Evolutionary conservation across 2,113 vertebrate species (phyloP), one percentile per base, ranked within the genome.

Genomic region (Pangasianodon gigas): DNA sequence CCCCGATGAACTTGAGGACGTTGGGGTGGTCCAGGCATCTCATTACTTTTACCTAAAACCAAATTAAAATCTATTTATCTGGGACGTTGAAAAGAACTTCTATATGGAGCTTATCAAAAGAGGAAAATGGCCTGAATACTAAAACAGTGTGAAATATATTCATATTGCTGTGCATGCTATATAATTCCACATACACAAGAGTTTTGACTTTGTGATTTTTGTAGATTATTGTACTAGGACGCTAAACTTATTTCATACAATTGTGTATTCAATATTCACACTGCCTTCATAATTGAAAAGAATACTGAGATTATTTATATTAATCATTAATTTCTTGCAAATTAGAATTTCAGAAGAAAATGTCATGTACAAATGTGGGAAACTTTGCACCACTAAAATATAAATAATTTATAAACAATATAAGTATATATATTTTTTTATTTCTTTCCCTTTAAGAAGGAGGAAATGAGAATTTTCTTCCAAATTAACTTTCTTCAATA

Each of bases 1-100:
- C 98, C 0, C 98, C 98, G 0, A 99, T 99, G 93, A 99, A 99
- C 95, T 95, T 97, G 84, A 99, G 97, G 89, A 99, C 98, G 0
- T 99, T 99, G 16, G 98, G 98, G 89, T 99, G 98, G 85, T 99
- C 98, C 90, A 99, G 93, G 89, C 98, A 99, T 6, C 98, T 96
- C 98, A 99, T 99, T 89, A 99, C 98, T 93, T 99, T 99, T 88
- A 99, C 98, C 98, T 99, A 93, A 52, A 0, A 26, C 4, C 54
- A 84, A 44, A 60, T 56, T 32, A 58, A 60, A 54, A 26, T 60
- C 32, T 3, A 4, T 60, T 60, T 44, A 44, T 60, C 82, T 60
- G 56, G 10, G 10, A 26, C 9, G 4, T 48, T 8, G 0, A 81
- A 32, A n/a, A 9, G 0, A 81, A 18, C 51, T 8, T n/a, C 26